phyloP scores from a whole-genome alignment of 2,888 invertebrate species.

The Trissolcus japonicus region DNA sequence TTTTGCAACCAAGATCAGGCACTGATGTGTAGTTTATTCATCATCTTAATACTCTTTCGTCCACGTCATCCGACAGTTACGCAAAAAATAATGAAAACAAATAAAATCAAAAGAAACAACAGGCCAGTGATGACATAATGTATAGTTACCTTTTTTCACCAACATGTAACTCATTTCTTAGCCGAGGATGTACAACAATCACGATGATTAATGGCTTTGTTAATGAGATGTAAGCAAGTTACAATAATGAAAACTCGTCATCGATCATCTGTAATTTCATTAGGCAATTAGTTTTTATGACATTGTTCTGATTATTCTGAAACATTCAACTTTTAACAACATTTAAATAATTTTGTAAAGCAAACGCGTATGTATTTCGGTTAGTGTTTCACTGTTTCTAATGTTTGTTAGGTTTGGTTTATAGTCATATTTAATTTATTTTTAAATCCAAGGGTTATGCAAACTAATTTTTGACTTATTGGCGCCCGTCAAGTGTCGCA shows the following conservation, averaged over 20 bases:
- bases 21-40: conserved; percentile 40
- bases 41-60: conserved; percentile 50
- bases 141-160: conserved; percentile 28
- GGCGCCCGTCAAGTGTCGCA: conserved; percentile 17
- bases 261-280: conserved; percentile 27
- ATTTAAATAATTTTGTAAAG: too few relatives aligned
- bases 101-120: conserved; percentile 3
- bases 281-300: conserved; percentile 10
- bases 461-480: conserved; percentile 7
- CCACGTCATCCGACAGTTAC: conserved; percentile 40
- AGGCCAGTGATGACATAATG: conserved; percentile 3
- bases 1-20: conserved; percentile 35
- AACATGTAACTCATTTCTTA: conserved; percentile 13
- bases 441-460: too few relatives aligned
- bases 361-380: too few relatives aligned
- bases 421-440: too few relatives aligned
- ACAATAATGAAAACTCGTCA: conserved; percentile 37
- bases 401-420: too few relatives aligned
- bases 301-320: neutral
- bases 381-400: too few relatives aligned
- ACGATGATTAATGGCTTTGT: conserved; percentile 34
- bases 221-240: conserved; percentile 28
- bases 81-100: conserved; percentile 11
- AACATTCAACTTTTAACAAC: too few relatives aligned
- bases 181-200: conserved; percentile 16